Conservation (phyloP, 2,888 invertebrate species). For the Cremastinae sp. region DNA sequence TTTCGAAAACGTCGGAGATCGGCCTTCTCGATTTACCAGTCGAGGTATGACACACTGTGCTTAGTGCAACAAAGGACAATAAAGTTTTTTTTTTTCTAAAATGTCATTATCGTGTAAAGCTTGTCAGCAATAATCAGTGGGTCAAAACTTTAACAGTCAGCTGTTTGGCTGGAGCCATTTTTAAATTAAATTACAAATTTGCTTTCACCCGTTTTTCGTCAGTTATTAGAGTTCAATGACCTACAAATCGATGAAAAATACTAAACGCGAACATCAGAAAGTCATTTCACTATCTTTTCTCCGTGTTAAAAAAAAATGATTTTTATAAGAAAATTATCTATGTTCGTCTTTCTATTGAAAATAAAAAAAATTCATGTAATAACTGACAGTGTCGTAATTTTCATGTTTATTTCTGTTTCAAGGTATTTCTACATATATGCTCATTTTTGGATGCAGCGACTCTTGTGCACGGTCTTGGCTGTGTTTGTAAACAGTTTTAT, state of each 20-base stretch:
- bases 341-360: too few relatives aligned
- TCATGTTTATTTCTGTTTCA: conserved; percentile 69
- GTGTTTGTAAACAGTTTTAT: conserved; percentile 83
- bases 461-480: conserved; percentile 82
- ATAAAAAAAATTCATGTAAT: neutral
- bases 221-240: too few relatives aligned
- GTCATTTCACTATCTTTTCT: too few relatives aligned
- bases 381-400: neutral
- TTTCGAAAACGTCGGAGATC: conserved; percentile 50
- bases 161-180: conserved; percentile 58
- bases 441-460: conserved; percentile 83
- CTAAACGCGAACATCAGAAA: too few relatives aligned
- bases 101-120: neutral
- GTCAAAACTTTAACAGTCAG: conserved; percentile 35
- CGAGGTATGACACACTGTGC: conserved; percentile 65
- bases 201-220: neutral
- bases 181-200: conserved; percentile 43
- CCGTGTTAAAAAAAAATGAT: too few relatives aligned
- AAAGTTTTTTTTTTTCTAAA: neutral
- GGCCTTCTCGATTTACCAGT: conserved; percentile 73
- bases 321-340: too few relatives aligned
- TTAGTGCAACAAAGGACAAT: conserved; percentile 6
- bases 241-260: too few relatives aligned
- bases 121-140: conserved; percentile 16
- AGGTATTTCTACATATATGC: conserved; percentile 85